Percentiles rank a stretch among this genome's conserved stretches.
phyloP scores from a whole-genome alignment of 2,113 vertebrate genomes.

The Parus major region DNA sequence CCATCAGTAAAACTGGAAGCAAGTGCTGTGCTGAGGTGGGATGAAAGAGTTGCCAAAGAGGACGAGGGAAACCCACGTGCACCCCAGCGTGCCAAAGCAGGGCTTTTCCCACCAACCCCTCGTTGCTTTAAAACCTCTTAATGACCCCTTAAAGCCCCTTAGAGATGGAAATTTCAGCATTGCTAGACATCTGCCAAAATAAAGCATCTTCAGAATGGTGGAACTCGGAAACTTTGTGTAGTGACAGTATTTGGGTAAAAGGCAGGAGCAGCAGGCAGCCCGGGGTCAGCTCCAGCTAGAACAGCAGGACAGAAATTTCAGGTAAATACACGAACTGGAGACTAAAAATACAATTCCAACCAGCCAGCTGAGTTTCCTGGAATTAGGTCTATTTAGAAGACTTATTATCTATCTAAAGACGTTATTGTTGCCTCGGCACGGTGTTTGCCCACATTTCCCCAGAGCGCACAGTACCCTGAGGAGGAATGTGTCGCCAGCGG shows the following conservation, averaged over 20 bases:
- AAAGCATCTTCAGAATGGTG: background rate
- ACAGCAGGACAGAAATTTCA: background rate
- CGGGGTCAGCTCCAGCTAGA: background rate
- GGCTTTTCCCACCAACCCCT: background rate
- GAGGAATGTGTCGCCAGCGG: background rate
- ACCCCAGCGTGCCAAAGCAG: fast-evolving
- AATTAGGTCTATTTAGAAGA: background rate
- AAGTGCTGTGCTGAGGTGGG: background rate
- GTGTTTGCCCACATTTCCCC: background rate
- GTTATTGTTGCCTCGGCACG: background rate
- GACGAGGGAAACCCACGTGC: fast-evolving
- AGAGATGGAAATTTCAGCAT: fast-evolving
- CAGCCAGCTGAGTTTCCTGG: background rate
- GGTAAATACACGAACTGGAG: background rate
- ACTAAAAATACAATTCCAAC: conserved; percentile 6
- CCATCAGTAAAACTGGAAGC: background rate
- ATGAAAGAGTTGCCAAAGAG: background rate
- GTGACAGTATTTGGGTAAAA: background rate
- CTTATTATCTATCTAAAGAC: background rate
- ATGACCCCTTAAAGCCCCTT: background rate
- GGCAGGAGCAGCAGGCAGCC: background rate
- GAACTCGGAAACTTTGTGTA: fast-evolving
- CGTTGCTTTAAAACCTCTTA: background rate
- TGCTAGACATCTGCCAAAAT: background rate
- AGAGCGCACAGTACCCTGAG: background rate